Conservation (phyloP, 2,113 vertebrate genomes). For the Amphiprion ocellaris region DNA sequence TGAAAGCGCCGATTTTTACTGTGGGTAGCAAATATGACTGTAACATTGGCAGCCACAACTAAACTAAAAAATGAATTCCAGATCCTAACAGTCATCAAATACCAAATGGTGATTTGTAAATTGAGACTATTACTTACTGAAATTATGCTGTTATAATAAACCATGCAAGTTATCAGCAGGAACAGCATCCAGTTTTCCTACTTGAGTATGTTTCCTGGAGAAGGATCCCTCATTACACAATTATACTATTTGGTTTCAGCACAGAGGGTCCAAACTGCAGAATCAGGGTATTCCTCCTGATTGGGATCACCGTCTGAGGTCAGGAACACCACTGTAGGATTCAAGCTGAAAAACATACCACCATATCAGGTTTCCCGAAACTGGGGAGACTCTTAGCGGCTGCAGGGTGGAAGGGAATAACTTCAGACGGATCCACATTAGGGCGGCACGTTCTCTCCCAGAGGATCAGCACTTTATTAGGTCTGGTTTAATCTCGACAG, state of each 20-base stretch:
- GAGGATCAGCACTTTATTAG: slow-evolving; percentile 65
- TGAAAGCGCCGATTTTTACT: slow-evolving; percentile 59
- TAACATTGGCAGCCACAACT: slow-evolving; percentile 40
- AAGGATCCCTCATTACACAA: slow-evolving; percentile 77
- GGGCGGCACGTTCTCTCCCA: slow-evolving; percentile 51
- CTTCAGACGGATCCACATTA: slow-evolving; percentile 55
- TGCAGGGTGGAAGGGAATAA: slow-evolving; percentile 56
- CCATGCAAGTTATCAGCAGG: slow-evolving; percentile 68
- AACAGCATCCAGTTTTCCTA: slow-evolving; percentile 76
- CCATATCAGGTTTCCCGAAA: slow-evolving; percentile 70
- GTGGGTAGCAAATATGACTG: slow-evolving; percentile 61
- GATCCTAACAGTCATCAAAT: slow-evolving; percentile 33
- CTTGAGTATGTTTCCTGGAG: slow-evolving; percentile 74
- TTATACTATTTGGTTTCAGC: slow-evolving; percentile 82
- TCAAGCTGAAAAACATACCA: slow-evolving; percentile 69
- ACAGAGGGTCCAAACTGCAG: slow-evolving; percentile 76
- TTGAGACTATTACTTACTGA: slow-evolving; percentile 74
- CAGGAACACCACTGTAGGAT: slow-evolving; percentile 74
- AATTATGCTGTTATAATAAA: slow-evolving; percentile 71
- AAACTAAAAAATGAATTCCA: slow-evolving; percentile 54
- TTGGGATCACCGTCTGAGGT: slow-evolving; percentile 79
- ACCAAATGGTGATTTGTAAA: slow-evolving; percentile 69
- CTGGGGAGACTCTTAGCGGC: slow-evolving; percentile 61
- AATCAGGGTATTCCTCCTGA: slow-evolving; percentile 81
- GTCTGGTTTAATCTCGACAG: slow-evolving; percentile 60